Base-by-base conservation (phyloP, 1,140 invertebrate species). In the Vanessa atalanta region DNA sequence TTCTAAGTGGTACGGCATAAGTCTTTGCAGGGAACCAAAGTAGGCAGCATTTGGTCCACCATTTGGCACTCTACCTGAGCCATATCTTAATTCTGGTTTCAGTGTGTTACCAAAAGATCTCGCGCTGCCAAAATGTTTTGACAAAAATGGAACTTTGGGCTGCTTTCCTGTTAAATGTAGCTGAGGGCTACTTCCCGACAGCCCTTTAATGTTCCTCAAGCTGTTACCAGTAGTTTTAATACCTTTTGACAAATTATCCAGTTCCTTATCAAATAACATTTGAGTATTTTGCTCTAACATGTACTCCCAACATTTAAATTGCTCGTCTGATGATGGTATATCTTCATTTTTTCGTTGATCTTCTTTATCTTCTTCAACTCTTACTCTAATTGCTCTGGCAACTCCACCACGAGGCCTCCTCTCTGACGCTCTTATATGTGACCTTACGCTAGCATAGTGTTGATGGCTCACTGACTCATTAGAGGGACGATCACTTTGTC, bases 261-360 rank as follows among this genome's bases (percentile, higher is more conserved):
- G 86, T 88, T 98, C 97, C 83, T 97, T 97, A 88, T 97, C 97
- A 78, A 98, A 98, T 0, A 98, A 82, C 74, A 98, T 89, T 83
- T 98, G 97, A 0, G 97, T 97, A 81, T 98, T 98, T 89, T 98
- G 96, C 83, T 98, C 97, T 20, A 98, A 86, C 96, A 98, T 98
- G 82, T 98, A 98, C 80, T 98, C 97, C 97, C 97, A 98, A 81
- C 97, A 97, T 78, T 97, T 96, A 82, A 97, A 97, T 84, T 97
- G 97, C 84, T 98, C 97, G 79, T 97, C 97, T 6, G 96, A 96
- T 31, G 83, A 85, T 0, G 84, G 76, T 26, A 81, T 16, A 47
- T 90, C 90, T 47, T 92, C 91, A 13, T 77, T 81, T 73, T 88
- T 96, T 91, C 95, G 94, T 69, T 95, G 94, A 61, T 95, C 95